phyloP scores from a whole-genome alignment of 2,113 vertebrate genomes.

The Falcunculus frontatus region DNA sequence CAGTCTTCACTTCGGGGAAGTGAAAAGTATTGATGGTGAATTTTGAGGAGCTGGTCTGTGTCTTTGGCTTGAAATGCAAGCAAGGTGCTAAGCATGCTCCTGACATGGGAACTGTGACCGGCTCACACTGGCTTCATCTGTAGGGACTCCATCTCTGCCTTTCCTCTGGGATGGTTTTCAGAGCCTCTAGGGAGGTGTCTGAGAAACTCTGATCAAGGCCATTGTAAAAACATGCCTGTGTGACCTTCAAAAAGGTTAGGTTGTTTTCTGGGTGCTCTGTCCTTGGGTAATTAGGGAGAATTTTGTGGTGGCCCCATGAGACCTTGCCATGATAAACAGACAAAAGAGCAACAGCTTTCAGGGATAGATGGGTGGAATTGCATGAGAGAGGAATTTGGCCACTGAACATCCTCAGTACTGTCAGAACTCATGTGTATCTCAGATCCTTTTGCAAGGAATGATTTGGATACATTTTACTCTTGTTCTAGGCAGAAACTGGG shows the following conservation, averaged over 20 bases:
- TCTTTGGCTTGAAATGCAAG: neutral
- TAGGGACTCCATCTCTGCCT: neutral
- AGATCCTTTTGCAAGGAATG: neutral
- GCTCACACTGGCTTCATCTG: neutral
- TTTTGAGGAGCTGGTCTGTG: neutral
- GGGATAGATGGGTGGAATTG: neutral
- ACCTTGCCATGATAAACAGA: neutral
- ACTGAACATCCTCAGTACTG: neutral
- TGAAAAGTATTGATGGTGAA: neutral
- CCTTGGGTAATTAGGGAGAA: neutral
- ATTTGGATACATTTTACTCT: neutral
- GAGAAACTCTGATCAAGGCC: neutral
- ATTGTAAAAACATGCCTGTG: neutral
- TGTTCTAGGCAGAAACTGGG: neutral
- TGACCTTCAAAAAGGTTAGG: neutral
- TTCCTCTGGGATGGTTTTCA: neutral
- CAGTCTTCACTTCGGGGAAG: neutral
- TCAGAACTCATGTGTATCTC: fast-evolving
- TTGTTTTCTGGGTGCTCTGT: neutral
- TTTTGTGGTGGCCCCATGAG: neutral
- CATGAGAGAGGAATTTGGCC: neutral
- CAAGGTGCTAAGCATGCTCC: neutral
- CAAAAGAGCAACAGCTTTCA: neutral
- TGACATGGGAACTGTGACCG: neutral
- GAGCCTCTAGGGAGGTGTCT: neutral